A percentile compares a stretch with the other conserved stretches of the same genome.
These are phyloP conservation scores for Ennomos erosarius DNA, from an alignment of 2,888 invertebrate species.

Conservation along the genomic window DNA sequence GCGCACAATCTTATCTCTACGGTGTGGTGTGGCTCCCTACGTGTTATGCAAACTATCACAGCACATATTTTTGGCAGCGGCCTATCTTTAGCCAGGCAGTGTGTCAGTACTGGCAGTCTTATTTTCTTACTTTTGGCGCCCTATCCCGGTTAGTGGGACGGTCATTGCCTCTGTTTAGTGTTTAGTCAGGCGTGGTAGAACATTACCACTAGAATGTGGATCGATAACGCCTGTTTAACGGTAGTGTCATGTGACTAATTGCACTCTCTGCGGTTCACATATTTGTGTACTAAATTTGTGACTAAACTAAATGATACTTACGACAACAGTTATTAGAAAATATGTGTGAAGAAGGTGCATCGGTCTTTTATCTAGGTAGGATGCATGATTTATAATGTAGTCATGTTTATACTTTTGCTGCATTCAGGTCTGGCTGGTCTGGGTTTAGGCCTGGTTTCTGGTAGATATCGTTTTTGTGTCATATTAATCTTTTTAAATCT, in stretches of 20 bases:
- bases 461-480: too few relatives aligned
- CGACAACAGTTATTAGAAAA: too few relatives aligned
- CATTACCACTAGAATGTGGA: constrained; percentile 14
- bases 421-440: too few relatives aligned
- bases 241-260: constrained; percentile 12
- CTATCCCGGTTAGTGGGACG: constrained; percentile 70
- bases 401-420: too few relatives aligned
- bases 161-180: constrained; percentile 61
- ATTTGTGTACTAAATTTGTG: neutral
- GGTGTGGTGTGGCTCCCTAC: constrained; percentile 17
- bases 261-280: constrained; percentile 3
- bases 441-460: too few relatives aligned
- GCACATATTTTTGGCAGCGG: constrained; percentile 38
- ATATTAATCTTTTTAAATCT: too few relatives aligned
- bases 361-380: too few relatives aligned
- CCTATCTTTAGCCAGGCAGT: constrained; percentile 34
- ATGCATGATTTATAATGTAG: too few relatives aligned
- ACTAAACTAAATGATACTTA: too few relatives aligned
- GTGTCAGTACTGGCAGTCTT: constrained; percentile 49
- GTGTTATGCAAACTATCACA: constrained; percentile 29
- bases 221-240: constrained; percentile 7
- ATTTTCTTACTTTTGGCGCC: constrained; percentile 52
- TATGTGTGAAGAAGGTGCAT: too few relatives aligned
- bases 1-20: constrained; percentile 32
- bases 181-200: constrained; percentile 21